A percentile compares a stretch with the other conserved stretches of the same genome.
These are phyloP conservation scores for Mormyrops boulengeri DNA, from an alignment of 2,797 vertebrate species.

Conservation along the genomic window DNA sequence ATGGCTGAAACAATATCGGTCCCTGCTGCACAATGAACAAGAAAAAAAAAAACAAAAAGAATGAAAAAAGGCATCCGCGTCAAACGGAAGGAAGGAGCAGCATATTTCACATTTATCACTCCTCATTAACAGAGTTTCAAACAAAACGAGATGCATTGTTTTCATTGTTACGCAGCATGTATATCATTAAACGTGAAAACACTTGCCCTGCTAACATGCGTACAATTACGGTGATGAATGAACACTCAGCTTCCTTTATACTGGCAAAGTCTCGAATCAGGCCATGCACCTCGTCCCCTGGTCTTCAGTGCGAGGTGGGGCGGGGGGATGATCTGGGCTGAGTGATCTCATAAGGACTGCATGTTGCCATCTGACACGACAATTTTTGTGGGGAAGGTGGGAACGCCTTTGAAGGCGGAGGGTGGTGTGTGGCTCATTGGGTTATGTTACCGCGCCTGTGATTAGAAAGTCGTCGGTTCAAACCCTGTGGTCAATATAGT, in stretches of 20 bases:
- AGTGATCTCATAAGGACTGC: background rate
- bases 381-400: background rate
- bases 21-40: conserved; percentile 29
- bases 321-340: background rate
- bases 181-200: background rate
- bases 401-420: background rate
- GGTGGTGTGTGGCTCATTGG: background rate
- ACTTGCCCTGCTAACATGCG: background rate
- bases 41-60: background rate
- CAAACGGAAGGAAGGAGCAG: background rate
- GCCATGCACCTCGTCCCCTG: background rate
- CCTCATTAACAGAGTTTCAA: conserved; percentile 17
- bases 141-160: conserved; percentile 14
- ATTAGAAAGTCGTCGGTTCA: background rate
- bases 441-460: background rate
- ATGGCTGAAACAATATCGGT: conserved; percentile 41
- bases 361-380: background rate
- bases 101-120: conserved; percentile 19
- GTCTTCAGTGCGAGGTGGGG: background rate
- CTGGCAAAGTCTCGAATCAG: background rate
- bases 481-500: background rate
- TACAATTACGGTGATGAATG: background rate
- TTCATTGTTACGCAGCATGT: conserved; percentile 8
- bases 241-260: background rate
- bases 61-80: background rate